phyloP scores from a whole-genome alignment of 2,113 vertebrate species.

The Petaurus breviceps region DNA sequence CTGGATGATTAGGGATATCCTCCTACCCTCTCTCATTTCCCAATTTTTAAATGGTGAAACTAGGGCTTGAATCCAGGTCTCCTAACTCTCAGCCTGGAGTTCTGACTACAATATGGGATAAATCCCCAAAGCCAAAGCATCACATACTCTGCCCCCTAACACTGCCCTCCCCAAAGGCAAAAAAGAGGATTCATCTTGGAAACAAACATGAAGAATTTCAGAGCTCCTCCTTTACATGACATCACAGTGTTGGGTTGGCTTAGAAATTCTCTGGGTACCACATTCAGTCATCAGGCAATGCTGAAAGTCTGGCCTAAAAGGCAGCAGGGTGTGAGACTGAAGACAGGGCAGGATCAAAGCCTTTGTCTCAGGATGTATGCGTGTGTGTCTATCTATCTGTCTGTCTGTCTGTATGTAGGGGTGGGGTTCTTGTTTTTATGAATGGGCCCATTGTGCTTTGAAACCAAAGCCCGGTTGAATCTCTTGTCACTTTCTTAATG shows the following conservation, averaged over 20 bases:
- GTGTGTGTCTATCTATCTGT: not conserved
- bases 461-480: constrained; percentile 31
- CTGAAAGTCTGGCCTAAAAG: not conserved
- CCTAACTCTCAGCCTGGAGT: not conserved
- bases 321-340: not conserved
- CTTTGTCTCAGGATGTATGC: not conserved
- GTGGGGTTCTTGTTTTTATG: not conserved
- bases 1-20: not conserved
- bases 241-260: not conserved
- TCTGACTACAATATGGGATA: not conserved
- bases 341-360: not conserved
- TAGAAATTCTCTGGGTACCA: not conserved
- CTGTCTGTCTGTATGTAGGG: not conserved
- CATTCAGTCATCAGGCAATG: not conserved
- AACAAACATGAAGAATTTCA: constrained; percentile 56
- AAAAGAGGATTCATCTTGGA: not conserved
- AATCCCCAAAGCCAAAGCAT: not conserved
- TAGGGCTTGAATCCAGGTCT: not conserved
- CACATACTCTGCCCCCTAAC: not conserved
- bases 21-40: not conserved
- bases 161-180: not conserved
- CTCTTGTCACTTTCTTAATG: not conserved
- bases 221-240: not conserved
- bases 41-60: not conserved
- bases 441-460: not conserved